phyloP scores from a whole-genome alignment of 2,113 vertebrate species.

The Menura novaehollandiae region DNA sequence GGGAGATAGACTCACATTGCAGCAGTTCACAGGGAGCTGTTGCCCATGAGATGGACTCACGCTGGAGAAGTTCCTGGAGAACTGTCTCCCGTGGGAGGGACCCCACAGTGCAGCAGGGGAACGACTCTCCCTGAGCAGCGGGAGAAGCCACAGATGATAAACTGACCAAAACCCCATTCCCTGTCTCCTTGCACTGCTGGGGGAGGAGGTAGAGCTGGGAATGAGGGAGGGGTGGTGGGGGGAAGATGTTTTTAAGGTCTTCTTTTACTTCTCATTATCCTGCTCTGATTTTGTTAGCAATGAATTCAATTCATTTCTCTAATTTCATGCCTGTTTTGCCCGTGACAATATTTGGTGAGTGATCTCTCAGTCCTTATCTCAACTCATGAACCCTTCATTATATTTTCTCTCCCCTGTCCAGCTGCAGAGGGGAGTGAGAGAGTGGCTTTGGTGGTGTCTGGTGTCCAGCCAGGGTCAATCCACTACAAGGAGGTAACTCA shows the following conservation, averaged over 20 bases:
- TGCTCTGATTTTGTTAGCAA: neutral
- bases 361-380: neutral
- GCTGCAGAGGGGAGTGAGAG: neutral
- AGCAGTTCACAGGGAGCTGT: neutral
- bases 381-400: neutral
- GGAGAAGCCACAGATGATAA: neutral
- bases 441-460: neutral
- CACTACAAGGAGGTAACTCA: neutral
- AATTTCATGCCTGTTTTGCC: neutral
- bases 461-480: neutral
- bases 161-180: neutral
- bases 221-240: neutral
- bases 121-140: neutral
- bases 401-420: neutral
- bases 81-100: too few species aligned
- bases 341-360: neutral
- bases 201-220: neutral
- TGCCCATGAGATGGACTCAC: neutral
- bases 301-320: neutral
- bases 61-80: fast-evolving
- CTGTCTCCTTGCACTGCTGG: neutral
- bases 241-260: neutral
- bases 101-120: fast-evolving
- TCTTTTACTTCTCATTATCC: neutral
- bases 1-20: neutral